These are phyloP conservation scores for Phaenicophaeus curvirostris DNA, from an alignment of 2,797 vertebrate genomes.

Conservation along the genomic window DNA sequence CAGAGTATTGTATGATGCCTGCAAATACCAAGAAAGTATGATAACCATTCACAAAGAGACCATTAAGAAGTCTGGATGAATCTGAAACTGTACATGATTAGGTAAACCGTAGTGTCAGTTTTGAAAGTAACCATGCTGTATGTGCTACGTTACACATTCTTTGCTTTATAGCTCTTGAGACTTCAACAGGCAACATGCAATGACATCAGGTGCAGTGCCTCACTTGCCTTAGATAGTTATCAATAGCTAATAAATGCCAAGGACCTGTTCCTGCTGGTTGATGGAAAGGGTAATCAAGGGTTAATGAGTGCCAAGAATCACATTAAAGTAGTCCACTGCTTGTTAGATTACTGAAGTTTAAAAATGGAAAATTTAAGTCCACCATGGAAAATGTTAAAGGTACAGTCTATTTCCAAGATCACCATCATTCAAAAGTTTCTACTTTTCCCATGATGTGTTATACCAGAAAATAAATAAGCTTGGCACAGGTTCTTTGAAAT, in stretches of 20 bases:
- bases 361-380: constrained; percentile 57
- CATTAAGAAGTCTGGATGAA: neutral
- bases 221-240: neutral
- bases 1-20: neutral
- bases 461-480: neutral
- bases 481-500: neutral
- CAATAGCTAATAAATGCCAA: constrained; percentile 42
- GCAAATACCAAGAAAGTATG: neutral
- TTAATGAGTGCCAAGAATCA: constrained; percentile 51
- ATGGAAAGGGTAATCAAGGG: constrained; percentile 54
- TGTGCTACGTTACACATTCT: neutral
- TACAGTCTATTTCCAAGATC: neutral
- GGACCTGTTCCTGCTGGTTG: neutral
- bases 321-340: constrained; percentile 2
- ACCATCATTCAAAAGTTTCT: neutral
- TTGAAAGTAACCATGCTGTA: neutral
- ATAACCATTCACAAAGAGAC: neutral
- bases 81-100: neutral
- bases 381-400: neutral
- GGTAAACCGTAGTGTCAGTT: neutral
- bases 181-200: neutral
- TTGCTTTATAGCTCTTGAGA: neutral
- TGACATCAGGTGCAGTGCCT: neutral
- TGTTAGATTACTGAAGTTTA: constrained; percentile 29
- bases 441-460: neutral